Evolutionary conservation across 2,888 invertebrate genomes (phyloP).

Genomic region (Hylaea fasciaria): DNA sequence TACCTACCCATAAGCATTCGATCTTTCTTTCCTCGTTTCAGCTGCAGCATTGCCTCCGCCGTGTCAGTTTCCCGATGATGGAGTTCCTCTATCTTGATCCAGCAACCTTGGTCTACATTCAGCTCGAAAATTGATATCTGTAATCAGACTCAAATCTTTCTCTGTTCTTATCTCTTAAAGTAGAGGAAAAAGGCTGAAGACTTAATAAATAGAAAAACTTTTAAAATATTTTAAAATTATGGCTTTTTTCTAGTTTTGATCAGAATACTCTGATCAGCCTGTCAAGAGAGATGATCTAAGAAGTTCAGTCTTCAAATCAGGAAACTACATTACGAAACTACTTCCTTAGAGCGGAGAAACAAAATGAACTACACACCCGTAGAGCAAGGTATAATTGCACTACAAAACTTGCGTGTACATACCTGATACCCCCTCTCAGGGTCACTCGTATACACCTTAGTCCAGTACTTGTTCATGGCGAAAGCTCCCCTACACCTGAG

Average conservation of each 20-base stretch:
- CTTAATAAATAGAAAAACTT: too few relatives aligned
- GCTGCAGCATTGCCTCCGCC: slow-evolving; percentile 90
- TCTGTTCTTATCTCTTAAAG: not conserved
- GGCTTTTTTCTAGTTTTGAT: too few relatives aligned
- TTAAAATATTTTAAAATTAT: too few relatives aligned
- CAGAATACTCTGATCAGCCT: too few relatives aligned
- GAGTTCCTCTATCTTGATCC: slow-evolving; percentile 87
- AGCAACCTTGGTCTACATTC: slow-evolving; percentile 81
- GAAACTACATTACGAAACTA: too few relatives aligned
- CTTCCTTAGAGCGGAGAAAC: too few relatives aligned
- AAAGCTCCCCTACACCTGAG: slow-evolving; percentile 88
- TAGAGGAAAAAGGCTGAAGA: too few relatives aligned
- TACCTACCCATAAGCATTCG: slow-evolving; percentile 89
- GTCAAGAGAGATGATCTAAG: too few relatives aligned
- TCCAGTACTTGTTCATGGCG: slow-evolving; percentile 88
- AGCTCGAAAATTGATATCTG: slow-evolving; percentile 75
- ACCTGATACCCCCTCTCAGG: slow-evolving; percentile 86
- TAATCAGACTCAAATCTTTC: slow-evolving; percentile 10
- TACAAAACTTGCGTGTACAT: not conserved
- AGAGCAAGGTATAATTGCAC: too few relatives aligned
- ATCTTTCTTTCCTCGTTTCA: slow-evolving; percentile 93
- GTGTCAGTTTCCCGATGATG: slow-evolving; percentile 88
- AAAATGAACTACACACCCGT: too few relatives aligned
- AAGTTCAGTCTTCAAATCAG: too few relatives aligned
- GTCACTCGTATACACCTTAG: slow-evolving; percentile 88